A percentile compares a stretch with the other conserved stretches of the same genome.
Conservation (phyloP, 2,797 vertebrate species). For the Fistularia commersonii region DNA sequence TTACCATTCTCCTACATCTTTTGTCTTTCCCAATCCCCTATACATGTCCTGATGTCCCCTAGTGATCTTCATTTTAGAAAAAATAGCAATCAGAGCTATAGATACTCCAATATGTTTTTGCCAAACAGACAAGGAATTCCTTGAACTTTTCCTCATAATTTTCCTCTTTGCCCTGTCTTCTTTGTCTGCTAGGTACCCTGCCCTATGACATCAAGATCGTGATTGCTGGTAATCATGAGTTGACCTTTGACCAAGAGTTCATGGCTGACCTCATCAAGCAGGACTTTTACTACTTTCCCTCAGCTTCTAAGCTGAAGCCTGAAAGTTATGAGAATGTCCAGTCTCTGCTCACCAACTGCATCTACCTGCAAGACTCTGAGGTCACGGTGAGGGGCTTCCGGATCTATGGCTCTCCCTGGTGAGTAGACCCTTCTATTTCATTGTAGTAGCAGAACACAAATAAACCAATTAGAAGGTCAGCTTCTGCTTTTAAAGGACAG, state of each 20-base stretch:
- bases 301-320: conserved; percentile 92
- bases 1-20: too few relatives aligned
- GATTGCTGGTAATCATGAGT: conserved; percentile 93
- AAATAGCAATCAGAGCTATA: too few relatives aligned
- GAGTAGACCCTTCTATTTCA: conserved; percentile 62
- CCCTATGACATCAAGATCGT: conserved; percentile 97
- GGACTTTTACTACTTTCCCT: conserved; percentile 97
- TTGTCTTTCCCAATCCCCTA: too few relatives aligned
- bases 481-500: too few relatives aligned
- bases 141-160: too few relatives aligned
- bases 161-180: conserved; percentile 1
- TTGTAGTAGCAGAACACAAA: too few relatives aligned
- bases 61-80: too few relatives aligned
- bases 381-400: conserved; percentile 91
- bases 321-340: conserved; percentile 96
- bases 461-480: too few relatives aligned
- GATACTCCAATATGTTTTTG: too few relatives aligned
- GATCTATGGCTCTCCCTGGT: conserved; percentile 95
- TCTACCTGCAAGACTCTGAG: conserved; percentile 97
- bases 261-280: conserved; percentile 98
- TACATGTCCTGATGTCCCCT: too few relatives aligned
- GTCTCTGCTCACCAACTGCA: conserved; percentile 94
- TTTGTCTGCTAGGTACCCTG: conserved; percentile 79
- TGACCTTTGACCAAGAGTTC: conserved; percentile 98
- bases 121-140: too few relatives aligned